Conservation (phyloP, 2,888 invertebrate species). For the Idaea straminata region DNA sequence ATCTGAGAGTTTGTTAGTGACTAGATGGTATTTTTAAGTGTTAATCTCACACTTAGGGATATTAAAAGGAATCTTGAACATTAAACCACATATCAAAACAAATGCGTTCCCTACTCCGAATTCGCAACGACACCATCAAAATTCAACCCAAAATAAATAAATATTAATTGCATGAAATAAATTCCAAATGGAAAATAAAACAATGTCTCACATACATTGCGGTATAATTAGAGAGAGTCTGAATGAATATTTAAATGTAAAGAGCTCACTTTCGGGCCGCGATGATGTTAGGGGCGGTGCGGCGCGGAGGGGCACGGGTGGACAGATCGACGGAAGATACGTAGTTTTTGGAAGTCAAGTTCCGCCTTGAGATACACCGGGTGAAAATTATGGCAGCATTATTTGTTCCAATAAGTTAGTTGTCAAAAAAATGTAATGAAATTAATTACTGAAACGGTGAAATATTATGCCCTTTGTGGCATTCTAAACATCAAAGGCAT, state of each 20-base stretch:
- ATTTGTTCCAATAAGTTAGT: too few species aligned
- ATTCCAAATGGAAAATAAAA: conserved; percentile 50
- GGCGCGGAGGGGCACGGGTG: background rate
- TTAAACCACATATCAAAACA: too few species aligned
- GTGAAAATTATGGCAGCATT: conserved; percentile 18
- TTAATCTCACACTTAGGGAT: background rate
- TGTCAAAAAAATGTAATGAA: too few species aligned
- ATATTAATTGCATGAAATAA: conserved; percentile 10
- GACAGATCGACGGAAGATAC: conserved; percentile 66
- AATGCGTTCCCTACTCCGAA: too few species aligned
- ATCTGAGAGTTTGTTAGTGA: conserved; percentile 1
- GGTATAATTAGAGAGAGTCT: conserved; percentile 76
- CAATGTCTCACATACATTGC: conserved; percentile 66
- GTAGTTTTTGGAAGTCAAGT: conserved; percentile 69
- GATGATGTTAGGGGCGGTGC: conserved; percentile 69
- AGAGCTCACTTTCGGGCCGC: conserved; percentile 63
- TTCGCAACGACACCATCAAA: background rate
- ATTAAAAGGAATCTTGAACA: too few species aligned
- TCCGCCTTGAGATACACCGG: conserved; percentile 46
- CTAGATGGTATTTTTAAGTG: background rate
- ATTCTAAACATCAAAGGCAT: too few species aligned
- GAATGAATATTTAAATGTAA: conserved; percentile 78
- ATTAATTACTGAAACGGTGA: too few species aligned
- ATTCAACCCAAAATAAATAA: conserved; percentile 4
- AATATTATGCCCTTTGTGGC: too few species aligned